Conservation (phyloP, 2,113 vertebrate species). For the Dipodomys merriami region DNA sequence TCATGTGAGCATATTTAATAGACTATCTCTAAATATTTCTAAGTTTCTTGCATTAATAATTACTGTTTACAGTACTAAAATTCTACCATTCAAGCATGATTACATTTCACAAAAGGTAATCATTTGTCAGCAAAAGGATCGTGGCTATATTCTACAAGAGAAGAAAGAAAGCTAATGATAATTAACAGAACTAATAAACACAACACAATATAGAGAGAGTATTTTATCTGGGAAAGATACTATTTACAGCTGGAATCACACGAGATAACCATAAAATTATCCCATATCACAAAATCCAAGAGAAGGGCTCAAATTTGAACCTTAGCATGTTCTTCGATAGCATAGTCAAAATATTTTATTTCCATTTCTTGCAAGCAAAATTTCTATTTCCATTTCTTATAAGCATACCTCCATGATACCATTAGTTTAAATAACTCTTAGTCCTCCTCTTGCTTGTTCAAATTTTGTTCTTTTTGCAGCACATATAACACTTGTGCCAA, state of each 20-base stretch:
- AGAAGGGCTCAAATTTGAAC: constrained; percentile 88
- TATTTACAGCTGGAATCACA: constrained; percentile 84
- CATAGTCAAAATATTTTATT: constrained; percentile 92
- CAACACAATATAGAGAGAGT: constrained; percentile 75
- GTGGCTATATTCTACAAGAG: constrained; percentile 77
- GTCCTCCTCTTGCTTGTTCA: constrained; percentile 91
- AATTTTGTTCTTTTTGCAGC: constrained; percentile 92
- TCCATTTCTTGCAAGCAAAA: too few relatives aligned
- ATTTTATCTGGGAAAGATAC: constrained; percentile 73
- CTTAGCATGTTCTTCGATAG: constrained; percentile 91
- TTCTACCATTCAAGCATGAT: constrained; percentile 92
- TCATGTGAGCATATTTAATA: constrained; percentile 90
- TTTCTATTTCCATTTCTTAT: too few relatives aligned
- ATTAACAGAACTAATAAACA: constrained; percentile 81
- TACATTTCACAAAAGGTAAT: constrained; percentile 87
- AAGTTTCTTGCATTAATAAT: constrained; percentile 92
- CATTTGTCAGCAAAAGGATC: constrained; percentile 84
- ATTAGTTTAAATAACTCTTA: constrained; percentile 89
- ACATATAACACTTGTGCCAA: constrained; percentile 92
- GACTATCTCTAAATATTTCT: constrained; percentile 93
- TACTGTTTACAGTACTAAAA: constrained; percentile 93
- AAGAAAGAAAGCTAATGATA: constrained; percentile 14
- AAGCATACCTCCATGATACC: constrained; percentile 88
- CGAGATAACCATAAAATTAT: constrained; percentile 83
- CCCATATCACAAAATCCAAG: constrained; percentile 75